A percentile compares a stretch with the other conserved stretches of the same genome.
These are phyloP conservation scores for Fopius arisanus DNA, from an alignment of 1,140 invertebrate genomes.

Conservation along the genomic window DNA sequence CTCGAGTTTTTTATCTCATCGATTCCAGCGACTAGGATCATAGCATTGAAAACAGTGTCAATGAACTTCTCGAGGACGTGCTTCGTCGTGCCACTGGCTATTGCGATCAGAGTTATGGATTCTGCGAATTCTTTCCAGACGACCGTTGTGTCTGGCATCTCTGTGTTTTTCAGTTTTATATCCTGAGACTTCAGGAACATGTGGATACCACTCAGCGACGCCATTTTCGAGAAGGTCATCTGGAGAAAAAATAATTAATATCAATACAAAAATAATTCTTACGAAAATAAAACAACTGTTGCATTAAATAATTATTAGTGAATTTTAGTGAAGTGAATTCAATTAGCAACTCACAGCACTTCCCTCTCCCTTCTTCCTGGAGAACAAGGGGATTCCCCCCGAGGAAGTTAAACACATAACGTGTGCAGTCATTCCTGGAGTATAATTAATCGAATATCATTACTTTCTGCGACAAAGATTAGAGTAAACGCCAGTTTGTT, in stretches of 20 bases:
- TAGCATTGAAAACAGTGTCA: slow-evolving; percentile 75
- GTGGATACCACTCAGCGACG: slow-evolving; percentile 84
- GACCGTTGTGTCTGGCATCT: slow-evolving; percentile 74
- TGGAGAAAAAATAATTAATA: slow-evolving; percentile 55
- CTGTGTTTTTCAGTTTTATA: slow-evolving; percentile 71
- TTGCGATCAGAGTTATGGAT: slow-evolving; percentile 72
- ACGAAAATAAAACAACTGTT: too few relatives aligned
- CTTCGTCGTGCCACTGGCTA: slow-evolving; percentile 72
- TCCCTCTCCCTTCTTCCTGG: slow-evolving; percentile 72
- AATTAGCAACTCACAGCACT: slow-evolving; percentile 67
- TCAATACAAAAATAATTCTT: slow-evolving; percentile 7
- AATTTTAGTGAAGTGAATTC: slow-evolving; percentile 9
- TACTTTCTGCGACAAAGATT: background rate
- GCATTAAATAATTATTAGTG: too few relatives aligned
- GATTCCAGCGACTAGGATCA: slow-evolving; percentile 80
- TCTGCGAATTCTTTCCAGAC: slow-evolving; percentile 80
- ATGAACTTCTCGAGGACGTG: slow-evolving; percentile 71
- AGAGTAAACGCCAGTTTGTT: background rate
- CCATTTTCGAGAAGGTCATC: slow-evolving; percentile 81
- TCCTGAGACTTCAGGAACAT: slow-evolving; percentile 81
- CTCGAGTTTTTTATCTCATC: slow-evolving; percentile 78
- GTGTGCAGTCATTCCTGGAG: slow-evolving; percentile 70
- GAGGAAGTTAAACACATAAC: slow-evolving; percentile 74
- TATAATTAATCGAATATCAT: background rate
- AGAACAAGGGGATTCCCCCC: slow-evolving; percentile 77